Evolutionary conservation across 2,113 vertebrate species (phyloP).

Genomic region (Onychostruthus taczanowskii): DNA sequence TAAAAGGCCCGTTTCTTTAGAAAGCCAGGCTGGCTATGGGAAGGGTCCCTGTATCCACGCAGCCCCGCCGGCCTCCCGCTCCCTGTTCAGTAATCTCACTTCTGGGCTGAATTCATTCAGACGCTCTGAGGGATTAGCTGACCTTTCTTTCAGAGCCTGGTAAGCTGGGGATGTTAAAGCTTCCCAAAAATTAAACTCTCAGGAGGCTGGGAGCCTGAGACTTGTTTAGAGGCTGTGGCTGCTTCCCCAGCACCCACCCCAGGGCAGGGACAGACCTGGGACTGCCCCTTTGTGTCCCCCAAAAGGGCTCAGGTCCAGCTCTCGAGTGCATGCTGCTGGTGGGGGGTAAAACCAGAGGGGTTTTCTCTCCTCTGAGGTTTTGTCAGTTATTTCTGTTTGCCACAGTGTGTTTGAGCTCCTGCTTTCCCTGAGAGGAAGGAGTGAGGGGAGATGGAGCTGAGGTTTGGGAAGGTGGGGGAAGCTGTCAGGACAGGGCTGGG

Average conservation of each 20-base stretch:
- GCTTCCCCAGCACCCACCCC: neutral
- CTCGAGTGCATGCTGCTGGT: rapidly evolving
- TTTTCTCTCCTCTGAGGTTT: neutral
- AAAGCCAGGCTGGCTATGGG: conserved; percentile 29
- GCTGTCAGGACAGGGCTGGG: rapidly evolving
- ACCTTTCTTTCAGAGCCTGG: conserved; percentile 66
- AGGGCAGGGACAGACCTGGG: neutral
- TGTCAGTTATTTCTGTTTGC: neutral
- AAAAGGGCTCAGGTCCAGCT: neutral
- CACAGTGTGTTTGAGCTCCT: rapidly evolving
- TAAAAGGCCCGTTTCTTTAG: conserved; percentile 59
- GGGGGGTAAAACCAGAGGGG: neutral
- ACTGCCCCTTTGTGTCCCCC: neutral
- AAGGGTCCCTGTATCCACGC: conserved; percentile 52
- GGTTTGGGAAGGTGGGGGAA: neutral
- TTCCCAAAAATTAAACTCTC: conserved; percentile 68
- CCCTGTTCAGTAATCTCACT: conserved; percentile 62
- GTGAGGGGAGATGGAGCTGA: neutral
- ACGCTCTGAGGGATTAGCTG: conserved; percentile 61
- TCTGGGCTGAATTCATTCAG: conserved; percentile 63
- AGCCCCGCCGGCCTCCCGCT: conserved; percentile 30
- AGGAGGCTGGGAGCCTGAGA: conserved; percentile 31
- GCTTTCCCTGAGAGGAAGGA: neutral
- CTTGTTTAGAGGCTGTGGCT: neutral
- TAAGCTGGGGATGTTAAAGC: conserved; percentile 68